Evolutionary conservation across 2,797 vertebrate genomes (phyloP).

Genomic region (Girardinus metallicus): DNA sequence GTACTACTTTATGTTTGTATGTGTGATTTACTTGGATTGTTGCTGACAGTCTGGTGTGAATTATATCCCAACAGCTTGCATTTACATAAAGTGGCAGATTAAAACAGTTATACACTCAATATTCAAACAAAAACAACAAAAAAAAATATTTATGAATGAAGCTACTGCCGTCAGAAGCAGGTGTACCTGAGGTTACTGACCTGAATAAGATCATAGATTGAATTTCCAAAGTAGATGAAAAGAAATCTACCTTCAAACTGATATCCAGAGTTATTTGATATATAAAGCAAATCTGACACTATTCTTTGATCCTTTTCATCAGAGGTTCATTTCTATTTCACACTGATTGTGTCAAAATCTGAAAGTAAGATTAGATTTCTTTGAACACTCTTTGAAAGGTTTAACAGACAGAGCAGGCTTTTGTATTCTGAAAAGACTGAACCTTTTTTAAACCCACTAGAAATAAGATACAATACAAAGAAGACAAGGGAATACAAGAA

Average conservation of each 20-base stretch:
- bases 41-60: not conserved
- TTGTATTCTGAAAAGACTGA: not conserved
- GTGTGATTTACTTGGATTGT: not conserved
- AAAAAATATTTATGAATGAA: accelerated
- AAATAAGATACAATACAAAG: not conserved
- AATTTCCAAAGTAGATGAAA: constrained; percentile 35
- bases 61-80: not conserved
- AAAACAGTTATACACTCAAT: not conserved
- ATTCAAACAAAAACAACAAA: not conserved
- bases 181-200: constrained; percentile 9
- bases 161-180: not conserved
- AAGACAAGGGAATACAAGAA: not conserved
- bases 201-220: constrained; percentile 17
- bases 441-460: not conserved
- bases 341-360: constrained; percentile 21
- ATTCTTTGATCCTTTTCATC: constrained; percentile 42
- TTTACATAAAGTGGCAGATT: not conserved
- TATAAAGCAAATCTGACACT: constrained; percentile 35
- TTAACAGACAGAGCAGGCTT: not conserved
- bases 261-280: constrained; percentile 42
- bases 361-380: constrained; percentile 20
- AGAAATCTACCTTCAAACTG: constrained; percentile 5
- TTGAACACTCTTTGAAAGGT: constrained; percentile 8
- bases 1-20: not conserved
- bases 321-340: constrained; percentile 17